Evolutionary conservation across 2,797 vertebrate genomes (phyloP).

Genomic region (Mormyrus hasselquistii): DNA sequence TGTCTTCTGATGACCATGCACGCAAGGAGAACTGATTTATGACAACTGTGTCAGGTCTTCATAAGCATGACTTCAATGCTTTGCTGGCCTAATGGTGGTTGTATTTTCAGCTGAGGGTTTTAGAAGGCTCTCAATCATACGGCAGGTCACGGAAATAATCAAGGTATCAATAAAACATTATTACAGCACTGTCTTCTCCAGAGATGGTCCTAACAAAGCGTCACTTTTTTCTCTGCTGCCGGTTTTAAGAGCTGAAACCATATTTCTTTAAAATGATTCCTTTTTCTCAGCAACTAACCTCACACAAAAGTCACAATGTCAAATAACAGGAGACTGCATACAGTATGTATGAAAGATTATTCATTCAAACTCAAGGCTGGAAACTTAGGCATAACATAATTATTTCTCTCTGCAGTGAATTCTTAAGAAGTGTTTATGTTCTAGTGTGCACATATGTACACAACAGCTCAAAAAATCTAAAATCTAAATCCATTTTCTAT

Average conservation of each 20-base stretch:
- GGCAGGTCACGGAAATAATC: neutral
- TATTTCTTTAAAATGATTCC: neutral
- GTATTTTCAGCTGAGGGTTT: neutral
- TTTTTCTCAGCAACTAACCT: neutral
- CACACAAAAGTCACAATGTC: neutral
- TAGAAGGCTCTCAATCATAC: neutral
- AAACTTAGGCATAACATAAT: neutral
- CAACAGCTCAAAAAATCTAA: neutral
- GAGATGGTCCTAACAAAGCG: neutral
- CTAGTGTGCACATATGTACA: neutral
- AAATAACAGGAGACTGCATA: neutral
- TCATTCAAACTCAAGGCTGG: neutral
- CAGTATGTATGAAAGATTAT: neutral
- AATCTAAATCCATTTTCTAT: neutral
- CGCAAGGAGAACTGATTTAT: neutral
- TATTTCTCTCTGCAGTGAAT: neutral
- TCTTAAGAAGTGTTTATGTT: neutral
- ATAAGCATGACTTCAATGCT: neutral
- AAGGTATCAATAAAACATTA: slow-evolving; percentile 3
- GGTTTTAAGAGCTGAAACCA: neutral
- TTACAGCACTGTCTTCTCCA: neutral
- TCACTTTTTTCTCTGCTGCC: neutral
- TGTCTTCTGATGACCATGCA: neutral
- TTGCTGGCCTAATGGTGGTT: neutral
- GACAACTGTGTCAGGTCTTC: neutral